Evolutionary conservation across 2,797 vertebrate species (phyloP), one percentile per base, ranked within the genome.

Genomic region (Eutrigla gurnardus): DNA sequence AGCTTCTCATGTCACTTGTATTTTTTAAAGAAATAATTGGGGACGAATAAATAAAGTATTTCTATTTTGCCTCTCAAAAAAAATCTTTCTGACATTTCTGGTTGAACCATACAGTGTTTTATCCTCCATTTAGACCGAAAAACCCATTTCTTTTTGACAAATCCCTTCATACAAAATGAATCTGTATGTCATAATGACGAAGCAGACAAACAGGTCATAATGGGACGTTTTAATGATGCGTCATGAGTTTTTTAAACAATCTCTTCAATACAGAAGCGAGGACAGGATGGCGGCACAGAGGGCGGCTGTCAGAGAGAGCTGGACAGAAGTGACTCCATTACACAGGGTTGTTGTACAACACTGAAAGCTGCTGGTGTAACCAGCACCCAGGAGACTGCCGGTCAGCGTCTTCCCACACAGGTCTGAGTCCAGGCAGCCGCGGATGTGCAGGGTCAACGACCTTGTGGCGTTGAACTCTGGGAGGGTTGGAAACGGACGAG

Each of bases 321-420:
- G 86, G 17, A 70, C 54, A 1, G 86, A 69, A 0, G 68, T 4
- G 68, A 85, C 93, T 25, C 77, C 71, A 1, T 93, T 93, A n/a
- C 91, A 93, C 12, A 84, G 37, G 32, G 78, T 2, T 10, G 76
- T 75, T 25, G 4, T 36, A 37, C 92, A 94, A 54, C 93, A 94
- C 1, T 3, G 0, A 54, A 81, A 80, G 1, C 2, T 25, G 65
- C 33, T 70, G 42, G 58, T 90, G 75, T 65, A 86, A 0, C 1
- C 50, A 0, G 64, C 72, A 0, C 69, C 60, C 3, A 89, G 12
- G 7, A 91, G 0, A 18, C 0, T 7, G 2, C 86, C 85, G 0
- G 60, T 83, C 69, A 72, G 2, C 0, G 78, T 89, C 3, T 0
- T 4, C 15, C 25, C 75, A 65, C 93, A 93, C 55, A 83, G 12